phyloP scores from a whole-genome alignment of 2,797 vertebrate species.

The Smutsia gigantea region DNA sequence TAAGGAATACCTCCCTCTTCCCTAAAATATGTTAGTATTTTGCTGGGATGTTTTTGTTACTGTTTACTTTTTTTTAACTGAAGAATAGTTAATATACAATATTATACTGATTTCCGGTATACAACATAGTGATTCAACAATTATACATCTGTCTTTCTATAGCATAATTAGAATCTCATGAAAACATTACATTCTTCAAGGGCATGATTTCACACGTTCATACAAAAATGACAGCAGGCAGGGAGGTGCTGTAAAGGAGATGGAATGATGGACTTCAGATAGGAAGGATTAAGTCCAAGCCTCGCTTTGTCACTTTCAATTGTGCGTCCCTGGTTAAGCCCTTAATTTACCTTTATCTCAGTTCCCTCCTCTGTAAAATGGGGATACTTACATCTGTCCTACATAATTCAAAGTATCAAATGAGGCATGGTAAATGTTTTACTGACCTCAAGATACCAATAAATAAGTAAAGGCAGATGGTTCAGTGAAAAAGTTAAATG shows the following conservation, averaged over 20 bases:
- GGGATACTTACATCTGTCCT: not conserved
- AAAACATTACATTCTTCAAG: not conserved
- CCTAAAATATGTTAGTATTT: constrained; percentile 13
- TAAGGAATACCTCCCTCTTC: not conserved
- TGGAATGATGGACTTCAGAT: not conserved
- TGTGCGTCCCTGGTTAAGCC: not conserved
- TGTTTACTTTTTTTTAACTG: no score
- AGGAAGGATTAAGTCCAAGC: not conserved
- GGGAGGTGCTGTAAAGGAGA: not conserved
- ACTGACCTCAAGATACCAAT: not conserved
- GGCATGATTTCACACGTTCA: not conserved
- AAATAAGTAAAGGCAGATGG: not conserved
- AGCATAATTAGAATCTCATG: not conserved
- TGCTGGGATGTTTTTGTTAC: not conserved
- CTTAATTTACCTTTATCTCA: not conserved
- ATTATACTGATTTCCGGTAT: no score
- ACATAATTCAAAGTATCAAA: not conserved
- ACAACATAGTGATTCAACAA: no score
- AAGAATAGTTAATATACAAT: no score
- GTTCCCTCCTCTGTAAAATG: not conserved
- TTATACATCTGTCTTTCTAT: not conserved
- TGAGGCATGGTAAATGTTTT: not conserved
- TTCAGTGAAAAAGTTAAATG: not conserved
- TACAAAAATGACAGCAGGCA: not conserved
- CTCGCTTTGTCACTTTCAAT: not conserved